These are phyloP conservation scores for Pygocentrus nattereri DNA, from an alignment of 2,797 vertebrate genomes.

Conservation along the genomic window DNA sequence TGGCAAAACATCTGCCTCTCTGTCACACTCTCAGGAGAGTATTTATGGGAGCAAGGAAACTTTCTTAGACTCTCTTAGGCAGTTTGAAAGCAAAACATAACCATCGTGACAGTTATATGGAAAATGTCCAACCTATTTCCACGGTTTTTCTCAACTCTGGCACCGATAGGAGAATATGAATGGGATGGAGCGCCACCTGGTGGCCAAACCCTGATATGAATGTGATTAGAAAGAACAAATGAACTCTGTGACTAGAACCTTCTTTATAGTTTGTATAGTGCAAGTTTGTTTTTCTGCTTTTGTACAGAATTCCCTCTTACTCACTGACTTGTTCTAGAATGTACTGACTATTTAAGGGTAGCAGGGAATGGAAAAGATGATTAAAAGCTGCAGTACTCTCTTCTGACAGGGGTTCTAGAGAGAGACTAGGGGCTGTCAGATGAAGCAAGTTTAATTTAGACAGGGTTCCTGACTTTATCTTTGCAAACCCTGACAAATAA, in stretches of 20 bases:
- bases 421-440: not conserved
- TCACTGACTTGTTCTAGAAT: too few relatives aligned
- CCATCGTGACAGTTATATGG: conserved; percentile 6
- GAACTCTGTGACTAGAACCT: not conserved
- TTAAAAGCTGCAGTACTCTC: not conserved
- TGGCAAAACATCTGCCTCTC: not conserved
- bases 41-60: not conserved
- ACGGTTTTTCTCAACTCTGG: conserved; percentile 15
- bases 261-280: not conserved
- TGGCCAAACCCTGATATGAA: not conserved
- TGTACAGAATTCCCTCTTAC: not conserved
- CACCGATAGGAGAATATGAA: not conserved
- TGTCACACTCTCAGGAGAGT: too few relatives aligned
- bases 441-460: too few relatives aligned
- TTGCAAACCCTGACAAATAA: too few relatives aligned
- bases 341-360: not conserved
- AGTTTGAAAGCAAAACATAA: conserved; percentile 14
- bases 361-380: not conserved
- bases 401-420: not conserved
- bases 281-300: not conserved
- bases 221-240: not conserved
- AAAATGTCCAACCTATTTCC: conserved; percentile 44
- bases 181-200: conserved; percentile 17
- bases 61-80: not conserved
- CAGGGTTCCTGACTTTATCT: too few relatives aligned